phyloP scores from a whole-genome alignment of 2,113 vertebrate species.

The Heterocephalus glaber region DNA sequence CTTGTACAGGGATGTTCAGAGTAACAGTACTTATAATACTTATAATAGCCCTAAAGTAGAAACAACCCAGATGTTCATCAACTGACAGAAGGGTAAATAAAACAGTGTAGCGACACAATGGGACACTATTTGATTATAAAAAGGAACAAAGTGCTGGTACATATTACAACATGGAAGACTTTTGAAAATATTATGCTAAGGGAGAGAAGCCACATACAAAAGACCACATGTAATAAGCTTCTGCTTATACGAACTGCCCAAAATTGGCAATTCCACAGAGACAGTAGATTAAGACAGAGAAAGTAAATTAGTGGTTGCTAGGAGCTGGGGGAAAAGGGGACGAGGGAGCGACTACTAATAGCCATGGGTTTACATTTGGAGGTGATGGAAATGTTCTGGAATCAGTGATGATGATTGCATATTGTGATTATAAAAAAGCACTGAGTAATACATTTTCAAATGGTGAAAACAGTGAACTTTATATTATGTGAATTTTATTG shows the following conservation, averaged over 20 bases:
- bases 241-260: neutral
- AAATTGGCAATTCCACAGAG: neutral
- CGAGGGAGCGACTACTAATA: neutral
- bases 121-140: neutral
- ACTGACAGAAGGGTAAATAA: neutral
- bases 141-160: neutral
- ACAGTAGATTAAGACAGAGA: too few species aligned
- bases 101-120: neutral
- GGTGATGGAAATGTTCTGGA: neutral
- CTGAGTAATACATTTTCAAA: neutral
- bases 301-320: neutral
- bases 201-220: neutral
- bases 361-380: neutral
- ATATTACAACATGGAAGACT: neutral
- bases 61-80: neutral
- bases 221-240: neutral
- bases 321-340: neutral
- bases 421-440: neutral
- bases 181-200: neutral
- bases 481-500: neutral
- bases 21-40: neutral
- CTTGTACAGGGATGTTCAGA: neutral
- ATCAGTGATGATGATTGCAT: neutral
- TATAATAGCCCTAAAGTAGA: neutral
- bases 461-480: neutral